Percentiles rank a stretch among this genome's conserved stretches.
Conservation (phyloP, 2,113 vertebrate species). For the Leptosomus discolor region DNA sequence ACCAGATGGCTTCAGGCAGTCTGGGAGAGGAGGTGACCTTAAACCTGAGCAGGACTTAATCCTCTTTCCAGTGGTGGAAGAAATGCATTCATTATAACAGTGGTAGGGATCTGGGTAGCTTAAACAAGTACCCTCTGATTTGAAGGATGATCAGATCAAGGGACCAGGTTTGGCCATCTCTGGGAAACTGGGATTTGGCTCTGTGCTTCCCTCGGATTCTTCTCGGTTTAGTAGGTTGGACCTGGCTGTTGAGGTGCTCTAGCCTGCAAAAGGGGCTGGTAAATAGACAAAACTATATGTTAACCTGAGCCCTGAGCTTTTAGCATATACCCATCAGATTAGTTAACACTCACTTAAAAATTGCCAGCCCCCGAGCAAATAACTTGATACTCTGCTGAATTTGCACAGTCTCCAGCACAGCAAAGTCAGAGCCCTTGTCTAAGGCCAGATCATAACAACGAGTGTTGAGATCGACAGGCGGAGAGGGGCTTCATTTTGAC, state of each 20-base stretch:
- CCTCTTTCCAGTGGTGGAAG: background rate
- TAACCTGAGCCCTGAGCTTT: background rate
- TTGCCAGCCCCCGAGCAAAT: background rate
- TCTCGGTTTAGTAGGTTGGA: background rate
- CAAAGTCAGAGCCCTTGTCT: constrained; percentile 2
- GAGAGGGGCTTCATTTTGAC: constrained; percentile 9
- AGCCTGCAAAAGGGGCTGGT: background rate
- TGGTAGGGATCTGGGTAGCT: background rate
- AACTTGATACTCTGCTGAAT: background rate
- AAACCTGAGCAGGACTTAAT: constrained; percentile 34
- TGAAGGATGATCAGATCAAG: background rate
- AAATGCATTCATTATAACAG: background rate
- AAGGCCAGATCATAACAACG: background rate
- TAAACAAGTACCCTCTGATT: background rate
- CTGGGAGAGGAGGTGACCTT: constrained; percentile 7
- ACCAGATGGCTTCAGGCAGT: background rate
- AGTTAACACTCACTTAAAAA: constrained; percentile 1
- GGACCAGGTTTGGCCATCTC: background rate
- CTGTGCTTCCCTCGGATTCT: background rate
- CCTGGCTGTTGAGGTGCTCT: background rate
- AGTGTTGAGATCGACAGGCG: background rate
- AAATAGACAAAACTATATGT: background rate
- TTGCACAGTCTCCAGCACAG: background rate
- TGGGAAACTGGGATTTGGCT: background rate
- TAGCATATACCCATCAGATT: background rate